A percentile compares a stretch with the other conserved stretches of the same genome.
Conservation (phyloP, 2,797 vertebrate species). For the Brachyrhaphis roseni region DNA sequence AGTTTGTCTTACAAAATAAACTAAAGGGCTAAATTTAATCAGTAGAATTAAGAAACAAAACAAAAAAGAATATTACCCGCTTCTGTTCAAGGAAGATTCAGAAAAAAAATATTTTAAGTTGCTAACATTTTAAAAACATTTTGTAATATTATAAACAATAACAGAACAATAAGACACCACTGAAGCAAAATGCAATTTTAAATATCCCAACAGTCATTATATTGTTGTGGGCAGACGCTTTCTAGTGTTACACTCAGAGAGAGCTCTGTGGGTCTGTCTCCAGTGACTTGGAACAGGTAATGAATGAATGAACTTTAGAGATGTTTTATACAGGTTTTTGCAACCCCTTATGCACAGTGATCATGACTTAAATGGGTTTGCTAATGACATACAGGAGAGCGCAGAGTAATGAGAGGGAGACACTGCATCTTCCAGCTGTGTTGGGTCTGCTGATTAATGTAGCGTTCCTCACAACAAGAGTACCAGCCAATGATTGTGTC, state of each 20-base stretch:
- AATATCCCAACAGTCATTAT: not conserved
- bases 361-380: conserved; percentile 44
- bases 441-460: conserved; percentile 69
- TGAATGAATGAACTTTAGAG: conserved; percentile 44
- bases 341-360: conserved; percentile 43
- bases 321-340: conserved; percentile 41
- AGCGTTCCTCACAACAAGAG: conserved; percentile 47
- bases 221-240: not conserved
- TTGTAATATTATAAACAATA: not conserved
- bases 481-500: conserved; percentile 34
- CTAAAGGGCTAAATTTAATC: not conserved
- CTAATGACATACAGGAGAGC: conserved; percentile 59
- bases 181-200: not conserved
- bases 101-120: not conserved
- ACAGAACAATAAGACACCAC: not conserved
- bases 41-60: not conserved
- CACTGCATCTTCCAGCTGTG: conserved; percentile 63
- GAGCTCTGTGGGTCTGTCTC: not conserved
- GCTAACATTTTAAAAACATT: not conserved
- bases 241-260: not conserved
- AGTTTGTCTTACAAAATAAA: not conserved
- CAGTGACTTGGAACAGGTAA: conserved; percentile 13
- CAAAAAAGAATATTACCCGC: not conserved
- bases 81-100: not conserved
- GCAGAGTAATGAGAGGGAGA: conserved; percentile 50